Percentiles rank a stretch among this genome's conserved stretches.
Conservation (phyloP, 2,113 vertebrate species). For the Hystrix brachyura region DNA sequence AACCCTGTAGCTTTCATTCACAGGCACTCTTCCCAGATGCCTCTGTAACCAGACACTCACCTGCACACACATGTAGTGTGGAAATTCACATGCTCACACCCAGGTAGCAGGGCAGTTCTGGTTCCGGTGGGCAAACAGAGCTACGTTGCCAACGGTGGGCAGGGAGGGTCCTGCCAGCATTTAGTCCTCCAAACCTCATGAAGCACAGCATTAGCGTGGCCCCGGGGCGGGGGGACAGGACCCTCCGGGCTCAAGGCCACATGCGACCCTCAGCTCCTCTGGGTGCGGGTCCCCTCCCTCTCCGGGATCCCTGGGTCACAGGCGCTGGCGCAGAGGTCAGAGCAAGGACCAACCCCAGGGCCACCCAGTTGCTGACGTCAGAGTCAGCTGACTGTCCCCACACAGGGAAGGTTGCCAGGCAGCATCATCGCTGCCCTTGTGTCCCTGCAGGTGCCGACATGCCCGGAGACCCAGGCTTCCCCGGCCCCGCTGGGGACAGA, state of each 20-base stretch:
- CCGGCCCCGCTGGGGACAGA: constrained; percentile 90
- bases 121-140: neutral
- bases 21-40: too few species aligned
- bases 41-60: neutral
- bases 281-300: neutral
- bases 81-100: neutral
- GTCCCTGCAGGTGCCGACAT: constrained; percentile 89
- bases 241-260: too few species aligned
- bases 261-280: neutral
- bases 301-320: neutral
- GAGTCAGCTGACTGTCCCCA: neutral
- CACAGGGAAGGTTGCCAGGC: neutral
- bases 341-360: neutral
- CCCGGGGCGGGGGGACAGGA: too few species aligned
- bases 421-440: too few species aligned
- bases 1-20: rapidly evolving
- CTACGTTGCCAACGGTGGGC: neutral
- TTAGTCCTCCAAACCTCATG: neutral
- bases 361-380: neutral
- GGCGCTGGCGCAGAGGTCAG: neutral
- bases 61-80: neutral
- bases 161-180: neutral
- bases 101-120: neutral
- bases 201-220: neutral
- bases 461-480: constrained; percentile 89